These are phyloP conservation scores for Bradypus variegatus DNA, from an alignment of 2,797 vertebrate species.

Conservation along the genomic window DNA sequence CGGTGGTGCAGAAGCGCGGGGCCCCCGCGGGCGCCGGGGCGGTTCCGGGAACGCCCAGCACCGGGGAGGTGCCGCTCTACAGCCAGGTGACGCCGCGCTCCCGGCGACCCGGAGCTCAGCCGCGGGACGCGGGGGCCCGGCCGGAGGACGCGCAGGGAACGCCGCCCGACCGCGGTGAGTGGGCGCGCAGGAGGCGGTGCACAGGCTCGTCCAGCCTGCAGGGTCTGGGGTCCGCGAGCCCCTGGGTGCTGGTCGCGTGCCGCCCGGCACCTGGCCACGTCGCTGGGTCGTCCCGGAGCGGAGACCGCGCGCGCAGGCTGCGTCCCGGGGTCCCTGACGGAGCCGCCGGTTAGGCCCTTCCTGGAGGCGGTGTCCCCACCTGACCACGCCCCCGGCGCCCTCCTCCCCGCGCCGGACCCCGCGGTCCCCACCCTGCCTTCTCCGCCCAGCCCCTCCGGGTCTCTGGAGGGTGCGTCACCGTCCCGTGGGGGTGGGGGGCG, in stretches of 20 bases:
- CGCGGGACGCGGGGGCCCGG: background rate
- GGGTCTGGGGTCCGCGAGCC: no score
- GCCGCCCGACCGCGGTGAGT: conserved; percentile 26
- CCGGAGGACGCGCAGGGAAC: background rate
- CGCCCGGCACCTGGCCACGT: no score
- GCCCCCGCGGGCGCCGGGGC: background rate
- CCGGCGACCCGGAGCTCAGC: background rate
- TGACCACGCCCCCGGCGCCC: background rate
- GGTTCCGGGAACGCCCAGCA: fast-evolving
- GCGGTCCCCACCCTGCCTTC: background rate
- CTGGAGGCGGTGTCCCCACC: background rate
- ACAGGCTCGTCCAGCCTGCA: background rate
- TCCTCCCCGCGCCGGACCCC: no score
- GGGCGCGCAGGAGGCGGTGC: fast-evolving
- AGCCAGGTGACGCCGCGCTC: conserved; percentile 40
- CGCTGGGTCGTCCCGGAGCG: background rate
- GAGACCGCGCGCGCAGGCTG: fast-evolving
- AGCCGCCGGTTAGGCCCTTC: fast-evolving
- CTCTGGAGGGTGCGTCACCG: background rate
- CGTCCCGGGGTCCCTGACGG: background rate
- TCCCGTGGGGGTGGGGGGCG: no score
- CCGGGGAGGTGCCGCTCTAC: background rate
- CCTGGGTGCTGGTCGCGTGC: no score
- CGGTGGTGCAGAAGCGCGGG: conserved; percentile 55
- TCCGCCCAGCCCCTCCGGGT: background rate